These are phyloP conservation scores for Drosophila varians DNA, from an alignment of 1,140 invertebrate species.

Conservation along the genomic window DNA sequence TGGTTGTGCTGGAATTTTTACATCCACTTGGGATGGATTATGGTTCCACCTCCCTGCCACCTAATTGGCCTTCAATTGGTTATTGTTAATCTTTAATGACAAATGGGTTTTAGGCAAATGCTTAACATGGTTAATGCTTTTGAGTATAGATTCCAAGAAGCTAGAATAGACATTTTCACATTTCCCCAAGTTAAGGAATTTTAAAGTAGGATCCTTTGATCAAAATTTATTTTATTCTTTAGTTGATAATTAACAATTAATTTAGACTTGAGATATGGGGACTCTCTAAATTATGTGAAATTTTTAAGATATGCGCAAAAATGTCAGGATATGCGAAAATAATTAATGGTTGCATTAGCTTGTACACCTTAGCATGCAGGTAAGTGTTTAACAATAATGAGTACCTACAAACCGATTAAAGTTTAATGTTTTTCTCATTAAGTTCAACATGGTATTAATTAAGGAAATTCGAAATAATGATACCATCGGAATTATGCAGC, in stretches of 20 bases:
- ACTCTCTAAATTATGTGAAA: no score
- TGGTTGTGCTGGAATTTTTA: conserved; percentile 20
- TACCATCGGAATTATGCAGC: background rate
- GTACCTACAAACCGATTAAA: conserved; percentile 2
- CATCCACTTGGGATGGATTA: conserved; percentile 2
- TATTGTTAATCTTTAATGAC: background rate
- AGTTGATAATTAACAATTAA: no score
- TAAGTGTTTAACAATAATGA: conserved; percentile 5
- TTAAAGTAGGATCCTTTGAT: no score
- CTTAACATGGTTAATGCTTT: background rate
- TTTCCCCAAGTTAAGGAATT: no score
- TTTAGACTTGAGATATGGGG: no score
- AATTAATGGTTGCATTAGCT: background rate
- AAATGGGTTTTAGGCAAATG: conserved; percentile 1
- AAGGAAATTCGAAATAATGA: conserved; percentile 20
- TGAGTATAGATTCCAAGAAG: no score
- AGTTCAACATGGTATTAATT: conserved; percentile 21
- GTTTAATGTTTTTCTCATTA: conserved; percentile 14
- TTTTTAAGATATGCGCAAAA: no score
- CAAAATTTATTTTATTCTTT: no score
- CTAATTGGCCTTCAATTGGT: conserved; percentile 25
- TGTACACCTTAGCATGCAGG: background rate
- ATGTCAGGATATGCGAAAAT: background rate
- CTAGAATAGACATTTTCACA: background rate
- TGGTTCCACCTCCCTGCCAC: conserved; percentile 5